phyloP scores from a whole-genome alignment of 2,888 invertebrate species.

The Prionchulus punctatus region DNA sequence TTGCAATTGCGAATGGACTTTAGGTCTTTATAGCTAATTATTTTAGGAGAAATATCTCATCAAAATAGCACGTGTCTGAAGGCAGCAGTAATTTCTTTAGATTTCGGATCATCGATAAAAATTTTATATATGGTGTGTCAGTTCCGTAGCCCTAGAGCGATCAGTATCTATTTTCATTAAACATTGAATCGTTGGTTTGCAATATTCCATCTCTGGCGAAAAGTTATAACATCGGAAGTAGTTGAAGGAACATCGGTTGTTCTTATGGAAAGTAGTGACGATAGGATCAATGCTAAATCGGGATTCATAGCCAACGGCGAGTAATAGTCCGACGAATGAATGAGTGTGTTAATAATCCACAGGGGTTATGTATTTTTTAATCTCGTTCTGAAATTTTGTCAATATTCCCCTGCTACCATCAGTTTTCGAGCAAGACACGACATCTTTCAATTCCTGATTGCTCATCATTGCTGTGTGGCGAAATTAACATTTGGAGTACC shows the following conservation, averaged over 20 bases:
- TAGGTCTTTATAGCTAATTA: too few species aligned
- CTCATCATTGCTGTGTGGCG: background rate
- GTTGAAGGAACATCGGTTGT: too few species aligned
- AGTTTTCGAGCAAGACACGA: too few species aligned
- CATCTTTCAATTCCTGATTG: background rate
- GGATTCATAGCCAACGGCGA: background rate
- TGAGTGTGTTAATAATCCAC: background rate
- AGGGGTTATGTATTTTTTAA: background rate
- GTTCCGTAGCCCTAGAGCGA: background rate
- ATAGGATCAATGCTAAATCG: background rate
- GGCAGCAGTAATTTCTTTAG: background rate
- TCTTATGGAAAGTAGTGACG: background rate
- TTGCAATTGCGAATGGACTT: too few species aligned
- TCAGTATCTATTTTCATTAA: background rate
- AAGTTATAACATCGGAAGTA: background rate
- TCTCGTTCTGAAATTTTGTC: background rate
- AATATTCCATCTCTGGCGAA: background rate
- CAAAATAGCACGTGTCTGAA: background rate
- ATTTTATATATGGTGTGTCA: background rate
- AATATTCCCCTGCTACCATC: background rate
- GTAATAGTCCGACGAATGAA: background rate
- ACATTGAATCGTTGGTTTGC: background rate
- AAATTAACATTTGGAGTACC: too few species aligned
- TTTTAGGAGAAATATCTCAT: background rate
- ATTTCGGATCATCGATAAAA: background rate